Evolutionary conservation across 2,113 vertebrate species (phyloP).

Genomic region (Cavia aperea): DNA sequence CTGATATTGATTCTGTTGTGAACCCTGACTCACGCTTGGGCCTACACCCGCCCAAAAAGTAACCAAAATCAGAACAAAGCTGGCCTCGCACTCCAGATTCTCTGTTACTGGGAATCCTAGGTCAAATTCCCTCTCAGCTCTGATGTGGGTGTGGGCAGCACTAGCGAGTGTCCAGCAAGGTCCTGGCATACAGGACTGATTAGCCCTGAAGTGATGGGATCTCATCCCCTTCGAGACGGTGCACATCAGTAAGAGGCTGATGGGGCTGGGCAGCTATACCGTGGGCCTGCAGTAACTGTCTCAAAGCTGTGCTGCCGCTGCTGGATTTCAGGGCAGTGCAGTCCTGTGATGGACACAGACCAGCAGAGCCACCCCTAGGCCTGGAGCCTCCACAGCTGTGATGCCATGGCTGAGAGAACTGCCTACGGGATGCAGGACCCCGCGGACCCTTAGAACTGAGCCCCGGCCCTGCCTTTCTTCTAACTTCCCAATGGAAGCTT

Average conservation of each 20-base stretch:
- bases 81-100: fast-evolving
- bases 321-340: too few species aligned
- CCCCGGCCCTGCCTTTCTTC: not conserved
- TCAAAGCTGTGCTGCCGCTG: not conserved
- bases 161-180: not conserved
- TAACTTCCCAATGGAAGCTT: not conserved
- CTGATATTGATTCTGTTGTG: fast-evolving
- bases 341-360: too few species aligned
- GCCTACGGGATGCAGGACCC: not conserved
- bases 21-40: not conserved
- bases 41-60: not conserved
- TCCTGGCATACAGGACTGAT: not conserved
- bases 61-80: too few species aligned
- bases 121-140: not conserved
- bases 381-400: not conserved
- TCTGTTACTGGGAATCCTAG: not conserved
- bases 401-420: not conserved
- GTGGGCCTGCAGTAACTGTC: not conserved
- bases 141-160: not conserved
- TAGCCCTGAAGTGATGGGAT: not conserved
- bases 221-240: not conserved
- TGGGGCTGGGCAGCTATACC: not conserved
- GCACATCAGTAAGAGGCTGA: not conserved
- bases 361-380: too few species aligned
- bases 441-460: not conserved